These are phyloP conservation scores for Rhynchonycteris naso DNA, from an alignment of 2,797 vertebrate species.

Conservation along the genomic window DNA sequence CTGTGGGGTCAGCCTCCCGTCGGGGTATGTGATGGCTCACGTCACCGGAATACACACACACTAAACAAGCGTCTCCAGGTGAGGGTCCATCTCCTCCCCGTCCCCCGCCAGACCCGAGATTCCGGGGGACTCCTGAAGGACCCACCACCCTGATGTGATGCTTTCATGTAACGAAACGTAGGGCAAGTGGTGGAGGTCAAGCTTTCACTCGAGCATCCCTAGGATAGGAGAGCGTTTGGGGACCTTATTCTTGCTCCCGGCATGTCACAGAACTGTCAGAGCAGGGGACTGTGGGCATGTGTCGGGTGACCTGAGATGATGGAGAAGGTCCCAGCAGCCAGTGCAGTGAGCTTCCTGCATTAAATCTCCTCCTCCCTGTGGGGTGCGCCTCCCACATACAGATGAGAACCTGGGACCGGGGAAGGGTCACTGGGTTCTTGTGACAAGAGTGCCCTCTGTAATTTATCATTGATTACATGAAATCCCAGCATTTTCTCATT, in stretches of 20 bases:
- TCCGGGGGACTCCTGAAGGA: not conserved
- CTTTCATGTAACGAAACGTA: not conserved
- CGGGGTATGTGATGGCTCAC: too few species aligned
- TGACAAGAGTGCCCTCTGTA: not conserved
- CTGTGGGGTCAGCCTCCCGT: not conserved
- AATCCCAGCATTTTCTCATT: too few species aligned
- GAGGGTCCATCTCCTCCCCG: not conserved
- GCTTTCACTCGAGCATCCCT: rapidly evolving
- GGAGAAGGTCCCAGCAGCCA: not conserved
- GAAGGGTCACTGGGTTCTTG: not conserved
- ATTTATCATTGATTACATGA: too few species aligned
- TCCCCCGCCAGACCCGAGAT: not conserved
- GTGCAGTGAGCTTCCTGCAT: not conserved
- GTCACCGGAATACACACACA: not conserved
- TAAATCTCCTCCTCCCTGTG: not conserved
- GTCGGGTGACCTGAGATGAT: not conserved
- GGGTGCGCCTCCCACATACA: not conserved
- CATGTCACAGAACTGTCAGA: not conserved
- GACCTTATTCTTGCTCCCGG: not conserved
- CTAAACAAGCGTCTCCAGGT: not conserved
- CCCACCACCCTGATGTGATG: not conserved
- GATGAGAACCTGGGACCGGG: not conserved
- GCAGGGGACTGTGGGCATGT: not conserved
- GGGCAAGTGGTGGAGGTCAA: not conserved
- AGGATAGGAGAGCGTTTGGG: not conserved